Evolutionary conservation across 2,888 invertebrate species (phyloP).

Genomic region (Helobdella robusta): DNA sequence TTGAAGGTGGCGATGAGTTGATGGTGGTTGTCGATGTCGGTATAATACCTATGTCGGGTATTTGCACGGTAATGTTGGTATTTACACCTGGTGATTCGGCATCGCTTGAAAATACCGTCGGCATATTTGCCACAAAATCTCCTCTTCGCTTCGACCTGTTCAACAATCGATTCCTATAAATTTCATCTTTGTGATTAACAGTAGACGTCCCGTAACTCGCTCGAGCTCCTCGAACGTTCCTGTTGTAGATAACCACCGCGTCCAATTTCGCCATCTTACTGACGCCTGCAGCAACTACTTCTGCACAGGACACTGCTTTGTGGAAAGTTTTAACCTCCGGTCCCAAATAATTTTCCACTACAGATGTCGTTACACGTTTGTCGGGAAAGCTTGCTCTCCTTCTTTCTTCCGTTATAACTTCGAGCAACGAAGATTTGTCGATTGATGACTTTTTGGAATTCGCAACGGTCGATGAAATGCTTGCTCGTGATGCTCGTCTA

Average conservation of each 20-base stretch:
- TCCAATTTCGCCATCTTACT: background rate
- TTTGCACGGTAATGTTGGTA: too few relatives aligned
- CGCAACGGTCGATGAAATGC: slow-evolving; percentile 13
- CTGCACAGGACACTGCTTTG: slow-evolving; percentile 14
- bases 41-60: background rate
- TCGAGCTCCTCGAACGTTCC: background rate
- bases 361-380: slow-evolving; percentile 13
- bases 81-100: too few relatives aligned
- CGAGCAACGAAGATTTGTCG: slow-evolving; percentile 13
- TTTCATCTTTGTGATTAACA: too few relatives aligned
- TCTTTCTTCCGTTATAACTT: slow-evolving; percentile 16
- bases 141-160: too few relatives aligned
- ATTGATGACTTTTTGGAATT: slow-evolving; percentile 13
- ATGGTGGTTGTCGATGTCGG: slow-evolving; percentile 1
- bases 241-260: background rate
- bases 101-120: too few relatives aligned
- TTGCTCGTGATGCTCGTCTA: slow-evolving; percentile 10
- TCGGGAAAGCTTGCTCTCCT: slow-evolving; percentile 22
- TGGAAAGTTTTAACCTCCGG: slow-evolving; percentile 1
- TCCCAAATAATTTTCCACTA: background rate
- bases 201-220: background rate
- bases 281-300: slow-evolving; percentile 15
- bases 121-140: too few relatives aligned
- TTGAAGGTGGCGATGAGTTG: background rate
- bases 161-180: too few relatives aligned